These are phyloP conservation scores for Aurelia sp. DNA, from an alignment of 30 jellyfish, hydroid and myxozoan species.

Conservation along the genomic window DNA sequence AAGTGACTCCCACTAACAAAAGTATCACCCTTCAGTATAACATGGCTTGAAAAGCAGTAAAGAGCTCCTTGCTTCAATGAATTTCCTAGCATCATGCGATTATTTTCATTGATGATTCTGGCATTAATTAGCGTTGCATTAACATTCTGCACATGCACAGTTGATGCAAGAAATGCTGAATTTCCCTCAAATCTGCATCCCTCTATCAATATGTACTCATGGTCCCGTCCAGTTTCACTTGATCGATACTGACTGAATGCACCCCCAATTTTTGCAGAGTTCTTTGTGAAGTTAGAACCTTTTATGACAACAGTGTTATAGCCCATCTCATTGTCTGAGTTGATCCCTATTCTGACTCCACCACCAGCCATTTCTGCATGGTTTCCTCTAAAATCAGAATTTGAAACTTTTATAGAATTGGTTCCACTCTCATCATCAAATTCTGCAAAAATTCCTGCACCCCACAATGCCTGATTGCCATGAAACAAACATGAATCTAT, in stretches of 20 bases:
- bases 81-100: slow-evolving; percentile 4
- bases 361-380: slow-evolving; percentile 77
- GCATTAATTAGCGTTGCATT: slow-evolving; percentile 26
- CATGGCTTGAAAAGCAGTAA: slow-evolving; percentile 37
- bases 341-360: slow-evolving; percentile 60
- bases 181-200: slow-evolving; percentile 20
- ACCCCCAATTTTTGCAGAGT: slow-evolving; percentile 75
- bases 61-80: slow-evolving; percentile 74
- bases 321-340: slow-evolving; percentile 26
- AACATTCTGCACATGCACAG: slow-evolving; percentile 31
- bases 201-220: neutral
- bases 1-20: slow-evolving; percentile 13
- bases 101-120: neutral
- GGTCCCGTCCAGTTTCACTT: neutral
- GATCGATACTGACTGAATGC: slow-evolving; percentile 62
- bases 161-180: slow-evolving; percentile 25
- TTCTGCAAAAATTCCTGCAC: slow-evolving; percentile 77
- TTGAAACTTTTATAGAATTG: slow-evolving; percentile 1
- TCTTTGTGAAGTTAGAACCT: slow-evolving; percentile 15
- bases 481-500: slow-evolving; percentile 28
- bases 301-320: slow-evolving; percentile 6
- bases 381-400: slow-evolving; percentile 36
- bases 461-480: slow-evolving; percentile 79
- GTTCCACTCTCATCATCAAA: slow-evolving; percentile 35
- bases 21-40: slow-evolving; percentile 8